These are phyloP conservation scores for Schrankia costaestrigalis DNA, from an alignment of 2,888 invertebrate species.

Conservation along the genomic window DNA sequence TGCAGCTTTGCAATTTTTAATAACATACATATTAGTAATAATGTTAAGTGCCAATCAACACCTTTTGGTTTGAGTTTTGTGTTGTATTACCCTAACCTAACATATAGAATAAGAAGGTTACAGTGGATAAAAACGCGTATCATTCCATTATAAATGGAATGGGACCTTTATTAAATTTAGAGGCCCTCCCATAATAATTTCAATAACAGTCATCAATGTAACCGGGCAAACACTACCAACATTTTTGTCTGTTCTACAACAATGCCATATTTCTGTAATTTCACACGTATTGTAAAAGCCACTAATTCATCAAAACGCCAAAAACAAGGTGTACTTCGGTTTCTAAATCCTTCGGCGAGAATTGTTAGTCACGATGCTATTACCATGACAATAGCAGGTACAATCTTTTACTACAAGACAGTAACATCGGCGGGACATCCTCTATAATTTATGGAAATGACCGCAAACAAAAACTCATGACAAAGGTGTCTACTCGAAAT, in stretches of 20 bases:
- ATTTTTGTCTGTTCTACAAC: no score
- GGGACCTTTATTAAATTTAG: no score
- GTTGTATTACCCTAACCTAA: no score
- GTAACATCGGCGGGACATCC: slow-evolving; percentile 52
- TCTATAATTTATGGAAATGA: slow-evolving; percentile 78
- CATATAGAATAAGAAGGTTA: no score
- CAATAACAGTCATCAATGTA: no score
- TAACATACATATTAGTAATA: no score
- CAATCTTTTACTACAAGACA: slow-evolving; percentile 41
- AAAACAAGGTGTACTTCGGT: slow-evolving; percentile 35
- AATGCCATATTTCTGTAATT: slow-evolving; percentile 4
- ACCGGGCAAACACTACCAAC: not conserved
- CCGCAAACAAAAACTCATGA: slow-evolving; percentile 75
- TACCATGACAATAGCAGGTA: slow-evolving; percentile 78
- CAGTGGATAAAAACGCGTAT: no score
- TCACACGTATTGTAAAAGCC: slow-evolving; percentile 6
- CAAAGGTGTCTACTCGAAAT: slow-evolving; percentile 79
- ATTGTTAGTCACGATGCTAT: slow-evolving; percentile 65
- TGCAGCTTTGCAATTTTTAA: no score
- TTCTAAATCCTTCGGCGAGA: slow-evolving; percentile 60
- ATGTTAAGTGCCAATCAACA: no score
- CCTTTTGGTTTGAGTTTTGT: no score
- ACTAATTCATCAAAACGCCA: slow-evolving; percentile 27
- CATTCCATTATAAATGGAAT: no score
- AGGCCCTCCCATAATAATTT: no score